phyloP scores from a whole-genome alignment of 1,140 invertebrate genomes.

The Drosophila subobscura region DNA sequence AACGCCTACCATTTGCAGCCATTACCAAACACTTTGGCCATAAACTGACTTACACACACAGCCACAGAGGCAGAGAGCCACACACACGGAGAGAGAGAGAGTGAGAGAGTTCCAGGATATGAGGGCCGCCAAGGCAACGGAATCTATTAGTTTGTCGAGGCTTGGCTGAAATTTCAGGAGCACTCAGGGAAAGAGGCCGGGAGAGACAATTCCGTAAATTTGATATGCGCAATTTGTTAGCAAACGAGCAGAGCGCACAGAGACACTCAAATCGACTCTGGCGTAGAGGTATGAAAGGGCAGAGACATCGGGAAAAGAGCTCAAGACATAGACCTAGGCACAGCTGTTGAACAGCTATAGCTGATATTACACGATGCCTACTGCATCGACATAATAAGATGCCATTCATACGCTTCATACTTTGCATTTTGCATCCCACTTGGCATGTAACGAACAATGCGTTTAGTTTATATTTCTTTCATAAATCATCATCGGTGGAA shows the following conservation, averaged over 20 bases:
- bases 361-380: too few relatives aligned
- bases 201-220: constrained; percentile 76
- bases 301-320: too few relatives aligned
- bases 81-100: constrained; percentile 14
- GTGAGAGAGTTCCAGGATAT: neutral
- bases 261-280: neutral
- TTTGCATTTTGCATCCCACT: too few relatives aligned
- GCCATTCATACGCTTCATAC: too few relatives aligned
- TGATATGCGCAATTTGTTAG: constrained; percentile 81
- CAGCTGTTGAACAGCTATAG: too few relatives aligned
- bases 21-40: constrained; percentile 70
- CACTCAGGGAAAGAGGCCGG: constrained; percentile 13
- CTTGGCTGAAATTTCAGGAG: constrained; percentile 44
- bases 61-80: neutral
- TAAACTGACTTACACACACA: constrained; percentile 28
- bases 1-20: constrained; percentile 72
- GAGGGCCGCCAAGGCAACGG: constrained; percentile 48
- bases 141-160: constrained; percentile 78
- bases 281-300: too few relatives aligned
- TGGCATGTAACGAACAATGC: too few relatives aligned
- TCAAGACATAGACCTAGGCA: too few relatives aligned
- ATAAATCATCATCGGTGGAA: too few relatives aligned
- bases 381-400: too few relatives aligned
- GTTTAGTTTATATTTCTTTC: too few relatives aligned
- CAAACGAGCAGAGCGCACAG: constrained; percentile 51